Evolutionary conservation across 2,888 invertebrate species (phyloP).

Genomic region (Epirrhoe tristata): DNA sequence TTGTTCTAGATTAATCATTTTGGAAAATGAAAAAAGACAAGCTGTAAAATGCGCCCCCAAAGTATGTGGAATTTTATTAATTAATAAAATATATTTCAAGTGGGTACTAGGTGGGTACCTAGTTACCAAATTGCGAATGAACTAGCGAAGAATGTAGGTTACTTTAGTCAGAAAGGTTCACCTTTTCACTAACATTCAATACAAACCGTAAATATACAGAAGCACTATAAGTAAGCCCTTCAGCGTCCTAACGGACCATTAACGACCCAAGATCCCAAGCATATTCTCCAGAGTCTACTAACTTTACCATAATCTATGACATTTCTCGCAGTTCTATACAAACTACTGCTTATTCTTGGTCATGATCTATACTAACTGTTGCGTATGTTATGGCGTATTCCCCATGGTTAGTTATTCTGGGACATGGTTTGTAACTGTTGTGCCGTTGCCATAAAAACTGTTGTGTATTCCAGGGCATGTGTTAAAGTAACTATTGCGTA

Average conservation of each 20-base stretch:
- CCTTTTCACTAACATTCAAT: conserved; percentile 8
- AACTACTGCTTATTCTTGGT: not conserved
- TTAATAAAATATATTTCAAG: no score
- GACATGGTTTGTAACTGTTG: not conserved
- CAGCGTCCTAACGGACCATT: conserved; percentile 20
- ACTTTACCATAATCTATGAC: conserved; percentile 6
- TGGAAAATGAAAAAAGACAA: conserved; percentile 1
- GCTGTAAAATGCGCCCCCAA: no score
- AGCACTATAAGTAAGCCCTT: conserved; percentile 16
- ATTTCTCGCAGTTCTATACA: not conserved
- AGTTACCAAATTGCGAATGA: no score
- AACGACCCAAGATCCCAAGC: conserved; percentile 8
- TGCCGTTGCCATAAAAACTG: not conserved
- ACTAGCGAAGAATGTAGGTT: not conserved
- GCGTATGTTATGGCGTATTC: not conserved
- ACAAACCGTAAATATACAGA: conserved; percentile 25
- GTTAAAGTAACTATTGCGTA: conserved; percentile 13
- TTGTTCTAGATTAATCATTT: not conserved
- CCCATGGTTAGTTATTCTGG: not conserved
- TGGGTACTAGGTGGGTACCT: no score
- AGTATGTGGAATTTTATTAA: no score
- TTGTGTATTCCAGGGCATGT: not conserved
- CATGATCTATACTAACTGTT: conserved; percentile 8
- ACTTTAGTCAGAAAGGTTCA: not conserved
- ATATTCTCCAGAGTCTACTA: conserved; percentile 10